Evolutionary conservation across 2,113 vertebrate genomes (phyloP), one percentile per base, ranked within the genome.

Genomic region (Dolichotis patagonum): DNA sequence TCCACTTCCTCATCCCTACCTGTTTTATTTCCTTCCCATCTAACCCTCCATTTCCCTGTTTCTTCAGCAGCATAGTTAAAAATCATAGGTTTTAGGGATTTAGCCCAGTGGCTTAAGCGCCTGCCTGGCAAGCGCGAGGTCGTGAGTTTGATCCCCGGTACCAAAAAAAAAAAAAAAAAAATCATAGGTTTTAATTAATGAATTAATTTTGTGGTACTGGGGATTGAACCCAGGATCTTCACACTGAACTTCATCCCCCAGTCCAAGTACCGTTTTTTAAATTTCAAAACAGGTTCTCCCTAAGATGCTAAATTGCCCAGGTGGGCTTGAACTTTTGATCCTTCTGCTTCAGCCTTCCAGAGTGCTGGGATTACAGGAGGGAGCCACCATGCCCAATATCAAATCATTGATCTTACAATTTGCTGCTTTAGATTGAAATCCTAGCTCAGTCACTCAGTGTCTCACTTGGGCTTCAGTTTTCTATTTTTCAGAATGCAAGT

Each of bases 11-110:
- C 24, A 81, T 54, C 5, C 22, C 49, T 28, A 49, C 78, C 80
- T 87, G 81, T 32, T 95, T 95, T 38, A 62, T 67, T 91, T 80
- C 49, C 83, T 93, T 60, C 85, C 28, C 90, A 24, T 3, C 32
- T 81, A 30, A 56, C 11, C 60, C 26, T 46, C 5, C 58, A 46
- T 9, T 11, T 20, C 20, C 30, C 62, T 28, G 35, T 93, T 88
- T 77, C 86, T 81, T 69, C 12, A 75, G 56, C 54, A 81, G 69
- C 49, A 58, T 41, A 75, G 30, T 46, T 63, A 78, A 83, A 83
- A 94, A 87, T 46, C 43, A 58, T 26, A 24, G 43, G 35, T 43
- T 93, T 38, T 49, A 78, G 75, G 75, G 28, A 78, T 30, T 32
- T 14, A 78, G 17, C 43, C 26, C 26, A 78, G 43, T n/a, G n/a